Evolutionary conservation across 2,888 invertebrate species (phyloP).

Genomic region (Eilema sororculum): DNA sequence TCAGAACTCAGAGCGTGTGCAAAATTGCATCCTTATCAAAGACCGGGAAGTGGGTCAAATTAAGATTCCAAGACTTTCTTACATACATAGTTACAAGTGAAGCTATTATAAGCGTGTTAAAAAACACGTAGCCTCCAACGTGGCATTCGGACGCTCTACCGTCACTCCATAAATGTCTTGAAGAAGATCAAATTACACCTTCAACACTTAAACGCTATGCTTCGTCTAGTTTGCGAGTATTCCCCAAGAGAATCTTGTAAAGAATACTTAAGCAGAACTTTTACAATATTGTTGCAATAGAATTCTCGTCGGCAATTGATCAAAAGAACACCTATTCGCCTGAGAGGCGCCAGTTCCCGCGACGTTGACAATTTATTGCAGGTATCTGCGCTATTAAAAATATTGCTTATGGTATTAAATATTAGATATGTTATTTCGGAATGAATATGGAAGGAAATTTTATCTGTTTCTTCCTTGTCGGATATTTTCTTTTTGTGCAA

Average conservation of each 20-base stretch:
- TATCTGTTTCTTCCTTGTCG: background rate
- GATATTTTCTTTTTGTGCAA: background rate
- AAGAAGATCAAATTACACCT: background rate
- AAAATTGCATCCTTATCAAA: no score
- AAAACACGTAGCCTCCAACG: no score
- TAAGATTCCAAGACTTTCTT: no score
- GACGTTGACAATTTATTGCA: slow-evolving; percentile 39
- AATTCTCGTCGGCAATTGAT: slow-evolving; percentile 31
- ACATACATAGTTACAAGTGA: no score
- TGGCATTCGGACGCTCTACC: background rate
- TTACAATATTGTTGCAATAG: slow-evolving; percentile 18
- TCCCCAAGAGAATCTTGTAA: slow-evolving; percentile 1
- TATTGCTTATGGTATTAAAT: slow-evolving; percentile 13
- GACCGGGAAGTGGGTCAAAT: no score
- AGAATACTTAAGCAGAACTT: slow-evolving; percentile 13
- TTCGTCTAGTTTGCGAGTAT: background rate
- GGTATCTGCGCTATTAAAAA: slow-evolving; percentile 19
- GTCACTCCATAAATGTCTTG: background rate
- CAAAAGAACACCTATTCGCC: slow-evolving; percentile 31
- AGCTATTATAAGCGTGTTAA: no score
- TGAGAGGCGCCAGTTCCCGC: slow-evolving; percentile 36
- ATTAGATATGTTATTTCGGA: background rate
- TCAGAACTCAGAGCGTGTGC: no score
- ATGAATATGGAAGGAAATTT: slow-evolving; percentile 2
- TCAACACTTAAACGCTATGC: background rate